Conservation (phyloP, 2,888 invertebrate genomes). For the Drosophila nr. fundita region DNA sequence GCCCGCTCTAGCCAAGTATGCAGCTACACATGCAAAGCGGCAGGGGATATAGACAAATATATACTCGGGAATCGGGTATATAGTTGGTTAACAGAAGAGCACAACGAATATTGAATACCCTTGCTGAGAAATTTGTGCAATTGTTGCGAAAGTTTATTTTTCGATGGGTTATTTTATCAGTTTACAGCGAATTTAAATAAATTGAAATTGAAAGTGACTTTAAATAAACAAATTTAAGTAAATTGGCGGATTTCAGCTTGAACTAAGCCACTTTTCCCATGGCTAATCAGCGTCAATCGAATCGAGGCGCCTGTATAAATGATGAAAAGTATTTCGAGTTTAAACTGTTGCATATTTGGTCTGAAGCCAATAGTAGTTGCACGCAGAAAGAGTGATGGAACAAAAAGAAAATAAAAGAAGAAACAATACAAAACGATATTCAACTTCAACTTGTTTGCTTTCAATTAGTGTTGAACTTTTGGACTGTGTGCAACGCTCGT, state of each 20-base stretch:
- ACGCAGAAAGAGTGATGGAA: conserved; percentile 12
- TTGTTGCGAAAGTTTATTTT: neutral
- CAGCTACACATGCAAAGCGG: conserved; percentile 9
- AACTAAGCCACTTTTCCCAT: neutral
- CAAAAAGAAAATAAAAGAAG: neutral
- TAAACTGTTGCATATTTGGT: neutral
- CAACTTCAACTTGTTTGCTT: conserved; percentile 68
- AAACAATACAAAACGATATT: conserved; percentile 5
- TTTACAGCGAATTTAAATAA: too few species aligned
- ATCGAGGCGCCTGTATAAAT: neutral
- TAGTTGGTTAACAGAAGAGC: neutral
- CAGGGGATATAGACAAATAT: neutral
- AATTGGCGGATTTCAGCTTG: neutral
- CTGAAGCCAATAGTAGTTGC: neutral
- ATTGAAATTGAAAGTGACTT: too few species aligned
- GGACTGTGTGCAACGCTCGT: conserved; percentile 31
- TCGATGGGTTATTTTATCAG: neutral
- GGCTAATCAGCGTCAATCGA: neutral
- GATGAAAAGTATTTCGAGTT: neutral
- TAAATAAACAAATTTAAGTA: too few species aligned
- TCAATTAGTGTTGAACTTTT: conserved; percentile 74
- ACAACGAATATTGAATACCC: conserved; percentile 1
- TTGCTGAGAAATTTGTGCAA: neutral
- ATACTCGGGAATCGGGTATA: neutral
- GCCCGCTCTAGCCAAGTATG: conserved; percentile 32